Evolutionary conservation across 1,140 invertebrate species (phyloP).

Genomic region (Trichonephila inaurata): DNA sequence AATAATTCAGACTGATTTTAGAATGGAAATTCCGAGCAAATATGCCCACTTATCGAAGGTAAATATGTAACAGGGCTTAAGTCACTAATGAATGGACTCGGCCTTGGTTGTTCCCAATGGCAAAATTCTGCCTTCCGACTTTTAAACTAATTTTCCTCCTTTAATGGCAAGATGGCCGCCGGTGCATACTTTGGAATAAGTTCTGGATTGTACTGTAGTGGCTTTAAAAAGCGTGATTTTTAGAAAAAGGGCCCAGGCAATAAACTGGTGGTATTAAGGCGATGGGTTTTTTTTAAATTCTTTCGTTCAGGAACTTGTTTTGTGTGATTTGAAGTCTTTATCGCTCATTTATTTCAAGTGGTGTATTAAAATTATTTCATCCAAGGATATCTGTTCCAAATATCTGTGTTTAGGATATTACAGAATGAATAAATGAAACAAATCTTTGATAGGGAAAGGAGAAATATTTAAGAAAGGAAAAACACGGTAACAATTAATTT

Average conservation of each 20-base stretch:
- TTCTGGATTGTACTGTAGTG: neutral
- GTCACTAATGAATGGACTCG: neutral
- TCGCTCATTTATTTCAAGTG: no score
- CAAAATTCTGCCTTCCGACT: constrained; percentile 17
- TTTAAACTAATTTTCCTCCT: constrained; percentile 18
- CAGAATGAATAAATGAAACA: no score
- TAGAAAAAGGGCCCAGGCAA: neutral
- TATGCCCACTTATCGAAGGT: neutral
- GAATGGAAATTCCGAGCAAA: neutral
- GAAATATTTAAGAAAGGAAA: no score
- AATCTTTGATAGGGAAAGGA: no score
- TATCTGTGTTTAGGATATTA: no score
- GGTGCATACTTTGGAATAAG: neutral
- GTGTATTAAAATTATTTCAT: no score
- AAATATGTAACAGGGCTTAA: neutral
- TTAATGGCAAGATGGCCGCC: neutral
- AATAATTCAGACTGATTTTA: neutral
- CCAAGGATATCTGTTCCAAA: no score
- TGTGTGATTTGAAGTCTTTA: no score
- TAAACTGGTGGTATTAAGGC: neutral
- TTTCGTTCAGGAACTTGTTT: no score
- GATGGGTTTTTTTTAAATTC: neutral
- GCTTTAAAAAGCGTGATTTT: neutral
- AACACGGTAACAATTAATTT: no score
- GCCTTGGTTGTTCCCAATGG: neutral